These are phyloP conservation scores for Arrhopalites spinosus DNA, from an alignment of 2,888 invertebrate species.

Conservation along the genomic window DNA sequence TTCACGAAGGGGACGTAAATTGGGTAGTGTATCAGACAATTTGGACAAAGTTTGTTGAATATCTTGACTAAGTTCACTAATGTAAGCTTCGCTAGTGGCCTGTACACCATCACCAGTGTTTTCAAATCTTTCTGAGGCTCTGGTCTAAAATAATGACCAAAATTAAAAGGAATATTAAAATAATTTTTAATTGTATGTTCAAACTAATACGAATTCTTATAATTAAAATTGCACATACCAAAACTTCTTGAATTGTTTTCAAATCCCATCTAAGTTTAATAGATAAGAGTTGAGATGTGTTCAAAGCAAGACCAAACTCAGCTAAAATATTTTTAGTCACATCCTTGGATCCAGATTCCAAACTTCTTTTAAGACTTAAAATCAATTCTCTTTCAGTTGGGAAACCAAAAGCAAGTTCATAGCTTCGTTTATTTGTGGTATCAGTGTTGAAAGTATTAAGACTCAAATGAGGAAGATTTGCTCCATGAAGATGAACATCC, in stretches of 20 bases:
- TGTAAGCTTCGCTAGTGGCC: neutral
- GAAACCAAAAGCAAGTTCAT: slow-evolving; percentile 25
- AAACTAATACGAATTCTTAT: neutral
- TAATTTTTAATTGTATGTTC: too few relatives aligned
- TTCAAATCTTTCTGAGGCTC: slow-evolving; percentile 10
- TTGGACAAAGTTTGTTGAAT: slow-evolving; percentile 1
- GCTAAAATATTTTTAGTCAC: slow-evolving; percentile 9
- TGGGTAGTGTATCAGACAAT: neutral
- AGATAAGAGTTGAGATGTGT: slow-evolving; percentile 17
- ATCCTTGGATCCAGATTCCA: too few relatives aligned
- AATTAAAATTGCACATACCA: slow-evolving; percentile 18
- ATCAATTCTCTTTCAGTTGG: slow-evolving; percentile 23
- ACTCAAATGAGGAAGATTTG: slow-evolving; percentile 19
- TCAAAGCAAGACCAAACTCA: slow-evolving; percentile 26
- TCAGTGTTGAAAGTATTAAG: slow-evolving; percentile 26
- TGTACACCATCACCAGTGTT: slow-evolving; percentile 3
- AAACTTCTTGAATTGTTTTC: slow-evolving; percentile 22
- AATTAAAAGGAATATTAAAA: too few relatives aligned
- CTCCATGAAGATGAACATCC: slow-evolving; percentile 29
- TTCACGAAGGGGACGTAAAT: slow-evolving; percentile 15
- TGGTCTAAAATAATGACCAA: slow-evolving; percentile 3
- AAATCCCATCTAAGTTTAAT: slow-evolving; percentile 27
- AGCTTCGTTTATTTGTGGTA: neutral
- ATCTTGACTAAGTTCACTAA: slow-evolving; percentile 12
- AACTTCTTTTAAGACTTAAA: too few relatives aligned